These are phyloP conservation scores for Desmophyllum pertusum DNA, from an alignment of 92 coral and sea anemone species.

Conservation along the genomic window DNA sequence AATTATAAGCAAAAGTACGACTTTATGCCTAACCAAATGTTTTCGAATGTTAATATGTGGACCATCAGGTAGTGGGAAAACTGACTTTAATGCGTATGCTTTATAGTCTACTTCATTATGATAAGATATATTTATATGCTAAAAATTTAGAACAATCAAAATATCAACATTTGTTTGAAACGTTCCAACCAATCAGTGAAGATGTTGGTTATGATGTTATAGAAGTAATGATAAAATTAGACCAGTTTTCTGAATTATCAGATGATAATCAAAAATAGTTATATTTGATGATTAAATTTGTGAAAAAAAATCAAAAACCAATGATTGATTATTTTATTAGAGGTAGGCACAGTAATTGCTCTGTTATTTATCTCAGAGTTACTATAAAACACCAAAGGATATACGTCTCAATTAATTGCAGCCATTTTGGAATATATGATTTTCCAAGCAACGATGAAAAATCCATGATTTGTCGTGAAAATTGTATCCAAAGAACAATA, in stretches of 20 bases:
- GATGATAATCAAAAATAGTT: neutral
- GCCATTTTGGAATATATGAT: neutral
- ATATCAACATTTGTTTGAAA: neutral
- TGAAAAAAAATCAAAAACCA: neutral
- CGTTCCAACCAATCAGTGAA: neutral
- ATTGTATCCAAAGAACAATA: neutral
- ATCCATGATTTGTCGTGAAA: neutral
- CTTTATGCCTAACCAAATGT: neutral
- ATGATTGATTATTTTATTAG: neutral
- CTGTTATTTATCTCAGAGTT: neutral
- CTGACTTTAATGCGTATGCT: neutral
- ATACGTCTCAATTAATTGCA: neutral
- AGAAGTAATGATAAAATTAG: neutral
- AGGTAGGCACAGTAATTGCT: neutral
- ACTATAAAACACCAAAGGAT: neutral
- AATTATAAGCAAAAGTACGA: neutral
- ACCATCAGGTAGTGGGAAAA: neutral
- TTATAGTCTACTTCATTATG: neutral
- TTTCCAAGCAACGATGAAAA: neutral
- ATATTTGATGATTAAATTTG: neutral
- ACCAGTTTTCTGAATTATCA: neutral
- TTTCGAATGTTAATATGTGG: neutral
- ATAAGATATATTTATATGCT: neutral
- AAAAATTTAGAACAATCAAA: neutral
- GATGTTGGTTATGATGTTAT: neutral